phyloP scores from a whole-genome alignment of 2,888 invertebrate genomes.

The Kuschelorhynchus macadamiae region DNA sequence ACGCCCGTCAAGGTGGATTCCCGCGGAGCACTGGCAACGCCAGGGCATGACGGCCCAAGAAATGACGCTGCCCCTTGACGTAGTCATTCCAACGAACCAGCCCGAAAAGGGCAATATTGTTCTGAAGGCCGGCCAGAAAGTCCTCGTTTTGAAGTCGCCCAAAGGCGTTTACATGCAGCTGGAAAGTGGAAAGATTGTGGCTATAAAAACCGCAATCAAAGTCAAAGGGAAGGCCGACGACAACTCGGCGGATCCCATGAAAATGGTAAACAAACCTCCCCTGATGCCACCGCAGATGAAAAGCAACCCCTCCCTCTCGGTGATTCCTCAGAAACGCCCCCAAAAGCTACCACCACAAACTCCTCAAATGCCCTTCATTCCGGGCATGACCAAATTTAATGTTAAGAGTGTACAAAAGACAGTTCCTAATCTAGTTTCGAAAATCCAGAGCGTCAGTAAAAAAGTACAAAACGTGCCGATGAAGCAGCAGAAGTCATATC shows the following conservation, averaged over 20 bases:
- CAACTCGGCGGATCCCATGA: constrained; percentile 64
- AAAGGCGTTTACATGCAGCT: constrained; percentile 97
- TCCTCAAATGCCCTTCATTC: constrained; percentile 52
- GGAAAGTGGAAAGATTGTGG: constrained; percentile 94
- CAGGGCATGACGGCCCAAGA: constrained; percentile 89
- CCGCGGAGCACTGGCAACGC: constrained; percentile 91
- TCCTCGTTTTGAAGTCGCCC: constrained; percentile 94
- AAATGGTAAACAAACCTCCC: constrained; percentile 56
- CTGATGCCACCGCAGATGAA: constrained; percentile 68
- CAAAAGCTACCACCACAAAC: constrained; percentile 57
- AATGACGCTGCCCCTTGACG: constrained; percentile 91
- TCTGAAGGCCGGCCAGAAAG: constrained; percentile 93
- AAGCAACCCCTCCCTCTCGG: constrained; percentile 74
- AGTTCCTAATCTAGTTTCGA: constrained; percentile 64
- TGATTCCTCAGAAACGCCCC: constrained; percentile 68
- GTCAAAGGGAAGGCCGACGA: constrained; percentile 72
- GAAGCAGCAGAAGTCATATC: constrained; percentile 57
- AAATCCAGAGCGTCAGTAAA: constrained; percentile 62
- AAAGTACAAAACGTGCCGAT: constrained; percentile 55
- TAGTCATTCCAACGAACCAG: constrained; percentile 93
- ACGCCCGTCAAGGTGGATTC: constrained; percentile 78
- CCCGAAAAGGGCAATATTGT: constrained; percentile 91
- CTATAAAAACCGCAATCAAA: constrained; percentile 86
- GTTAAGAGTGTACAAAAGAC: constrained; percentile 64
- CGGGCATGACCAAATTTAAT: constrained; percentile 63